Conservation (phyloP, 2,113 vertebrate genomes). For the Microcebus ravelobensis region DNA sequence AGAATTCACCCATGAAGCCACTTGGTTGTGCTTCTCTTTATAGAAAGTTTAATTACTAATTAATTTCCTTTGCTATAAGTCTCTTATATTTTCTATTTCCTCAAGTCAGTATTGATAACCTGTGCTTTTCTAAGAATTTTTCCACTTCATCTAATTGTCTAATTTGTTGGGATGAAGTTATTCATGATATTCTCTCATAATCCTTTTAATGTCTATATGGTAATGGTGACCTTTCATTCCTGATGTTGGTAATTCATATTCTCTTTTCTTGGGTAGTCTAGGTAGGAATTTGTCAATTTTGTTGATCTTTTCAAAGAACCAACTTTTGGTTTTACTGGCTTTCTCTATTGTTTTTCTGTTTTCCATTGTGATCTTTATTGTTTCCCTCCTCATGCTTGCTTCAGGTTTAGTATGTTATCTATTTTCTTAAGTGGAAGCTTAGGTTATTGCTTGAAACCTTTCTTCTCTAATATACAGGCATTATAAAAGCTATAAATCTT, state of each 20-base stretch:
- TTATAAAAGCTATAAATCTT: background rate
- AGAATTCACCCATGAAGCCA: background rate
- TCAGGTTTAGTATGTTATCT: background rate
- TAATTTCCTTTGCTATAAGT: background rate
- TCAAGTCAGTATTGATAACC: background rate
- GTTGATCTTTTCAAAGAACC: background rate
- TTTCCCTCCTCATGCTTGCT: background rate
- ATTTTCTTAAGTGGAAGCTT: background rate
- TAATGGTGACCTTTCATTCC: background rate
- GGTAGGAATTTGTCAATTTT: background rate
- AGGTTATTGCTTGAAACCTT: background rate
- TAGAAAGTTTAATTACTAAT: background rate
- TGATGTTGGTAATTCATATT: background rate
- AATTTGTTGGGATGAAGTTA: slow-evolving; percentile 13
- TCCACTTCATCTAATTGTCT: background rate
- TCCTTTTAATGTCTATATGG: background rate
- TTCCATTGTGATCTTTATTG: background rate
- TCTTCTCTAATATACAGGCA: background rate
- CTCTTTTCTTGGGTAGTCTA: background rate
- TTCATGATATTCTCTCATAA: background rate
- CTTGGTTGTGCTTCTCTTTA: background rate
- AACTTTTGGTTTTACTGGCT: background rate
- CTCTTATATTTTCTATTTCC: background rate
- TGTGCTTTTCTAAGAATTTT: background rate
- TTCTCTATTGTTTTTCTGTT: background rate